Evolutionary conservation across 1,140 invertebrate species (phyloP), one percentile per base, ranked within the genome.

Genomic region (Rhizoglyphus robini): DNA sequence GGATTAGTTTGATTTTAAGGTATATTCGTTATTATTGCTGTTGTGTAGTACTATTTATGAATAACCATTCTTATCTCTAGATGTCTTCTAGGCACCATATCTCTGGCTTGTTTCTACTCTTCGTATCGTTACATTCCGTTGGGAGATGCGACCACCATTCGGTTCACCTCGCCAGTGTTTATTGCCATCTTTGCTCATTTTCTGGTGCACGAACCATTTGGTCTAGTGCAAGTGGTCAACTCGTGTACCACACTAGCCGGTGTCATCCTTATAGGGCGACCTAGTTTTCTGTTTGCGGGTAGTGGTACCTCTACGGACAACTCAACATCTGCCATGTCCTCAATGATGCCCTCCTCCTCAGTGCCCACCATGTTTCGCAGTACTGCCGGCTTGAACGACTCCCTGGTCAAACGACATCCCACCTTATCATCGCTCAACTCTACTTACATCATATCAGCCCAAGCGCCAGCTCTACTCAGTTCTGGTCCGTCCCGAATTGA

Each of bases 71-170:
- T 59, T 4, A 34, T 3, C 2, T 29, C 13, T 78, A 65, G 66
- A 36, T 63, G 61, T 23, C 5, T 64, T 23, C 25, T 32, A 1
- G 67, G 67, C 18, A 57, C 32, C 23, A 54, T 67, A 18, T 68
- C 66, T 4, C 15, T 67, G 25, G 57, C 66, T 2, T 63, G 34
- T 23, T 32, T 54, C 5, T 68, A 68, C 31, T 23, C 41, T 23
- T 41, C 49, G 77, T 86, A 61, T 78, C 82, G 78, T 46, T 75
- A 76, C 64, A 69, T 82, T 34, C 79, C 81, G n/a, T 65, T 82
- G 20, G 78, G 79, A 1, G 79, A 81, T 73, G 80, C 80, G 5
- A 80, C 80, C 1, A 79, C 80, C 3, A 81, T 82, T 25, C 80
- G 81, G 67, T 79, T 81, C 68, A 81, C 79, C 67, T 80, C 79